Evolutionary conservation across 2,113 vertebrate species (phyloP).

Genomic region (Ancistrus triradiatus): DNA sequence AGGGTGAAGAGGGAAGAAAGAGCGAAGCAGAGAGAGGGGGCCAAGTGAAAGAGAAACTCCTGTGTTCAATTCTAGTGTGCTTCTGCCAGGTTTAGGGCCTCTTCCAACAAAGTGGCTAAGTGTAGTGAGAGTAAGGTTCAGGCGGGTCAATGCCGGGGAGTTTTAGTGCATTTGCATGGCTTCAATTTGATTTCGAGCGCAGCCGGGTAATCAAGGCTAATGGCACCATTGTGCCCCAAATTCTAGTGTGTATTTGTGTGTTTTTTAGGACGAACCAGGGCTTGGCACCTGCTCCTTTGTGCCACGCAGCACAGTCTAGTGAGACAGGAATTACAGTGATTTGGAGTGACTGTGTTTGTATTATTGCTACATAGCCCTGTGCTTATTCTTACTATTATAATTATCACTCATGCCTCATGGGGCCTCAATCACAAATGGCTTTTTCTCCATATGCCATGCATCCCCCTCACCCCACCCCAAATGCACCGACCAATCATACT

Average conservation of each 20-base stretch:
- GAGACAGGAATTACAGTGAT: constrained; percentile 67
- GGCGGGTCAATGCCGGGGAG: constrained; percentile 38
- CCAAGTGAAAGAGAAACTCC: constrained; percentile 41
- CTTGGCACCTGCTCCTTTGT: constrained; percentile 88
- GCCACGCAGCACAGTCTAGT: constrained; percentile 61
- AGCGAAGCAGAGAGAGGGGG: constrained; percentile 47
- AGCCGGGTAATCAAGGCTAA: constrained; percentile 69
- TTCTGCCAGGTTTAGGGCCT: constrained; percentile 65
- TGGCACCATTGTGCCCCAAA: constrained; percentile 61
- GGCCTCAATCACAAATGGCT: constrained; percentile 58
- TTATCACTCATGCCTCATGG: constrained; percentile 51
- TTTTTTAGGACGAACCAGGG: constrained; percentile 60
- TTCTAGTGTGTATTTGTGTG: constrained; percentile 30
- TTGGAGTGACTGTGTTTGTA: constrained; percentile 54
- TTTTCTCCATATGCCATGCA: constrained; percentile 24
- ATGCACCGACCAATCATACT: constrained; percentile 55
- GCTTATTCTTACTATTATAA: constrained; percentile 56
- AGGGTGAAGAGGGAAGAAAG: constrained; percentile 39
- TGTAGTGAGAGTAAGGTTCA: constrained; percentile 42
- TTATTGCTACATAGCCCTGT: constrained; percentile 54
- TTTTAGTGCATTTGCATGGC: constrained; percentile 47
- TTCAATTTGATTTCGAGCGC: constrained; percentile 49
- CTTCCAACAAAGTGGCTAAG: constrained; percentile 66
- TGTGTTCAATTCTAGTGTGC: constrained; percentile 65
- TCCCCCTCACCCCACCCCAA: too few species aligned